A percentile compares a stretch with the other conserved stretches of the same genome.
phyloP scores from a whole-genome alignment of 2,888 invertebrate genomes.

The Allygus modestus region DNA sequence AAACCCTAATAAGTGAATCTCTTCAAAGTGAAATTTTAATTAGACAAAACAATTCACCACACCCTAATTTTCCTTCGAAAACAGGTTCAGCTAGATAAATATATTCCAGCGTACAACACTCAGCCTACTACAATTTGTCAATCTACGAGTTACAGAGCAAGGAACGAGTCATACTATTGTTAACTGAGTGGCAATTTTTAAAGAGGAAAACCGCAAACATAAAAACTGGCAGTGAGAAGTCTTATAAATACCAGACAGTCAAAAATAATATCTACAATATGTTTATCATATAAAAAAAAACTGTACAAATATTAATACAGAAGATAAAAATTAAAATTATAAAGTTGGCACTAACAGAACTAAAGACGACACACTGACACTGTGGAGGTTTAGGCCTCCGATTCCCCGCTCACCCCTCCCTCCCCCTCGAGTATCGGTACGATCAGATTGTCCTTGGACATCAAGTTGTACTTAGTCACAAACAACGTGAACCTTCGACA shows the following conservation, averaged over 20 bases:
- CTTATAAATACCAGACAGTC: neutral
- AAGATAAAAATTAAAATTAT: neutral
- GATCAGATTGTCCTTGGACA: conserved; percentile 99
- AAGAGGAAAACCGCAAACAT: neutral
- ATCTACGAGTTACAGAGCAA: no score
- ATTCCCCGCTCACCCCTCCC: conserved; percentile 77
- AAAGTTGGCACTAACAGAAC: conserved; percentile 47
- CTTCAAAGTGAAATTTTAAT: no score
- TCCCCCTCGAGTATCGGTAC: conserved; percentile 94
- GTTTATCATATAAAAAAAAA: neutral
- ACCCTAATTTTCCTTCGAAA: no score
- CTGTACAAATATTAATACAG: neutral
- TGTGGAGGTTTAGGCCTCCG: conserved; percentile 74
- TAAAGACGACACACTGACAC: conserved; percentile 5
- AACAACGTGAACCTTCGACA: conserved; percentile 98
- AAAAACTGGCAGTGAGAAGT: neutral
- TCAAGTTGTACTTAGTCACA: conserved; percentile 98
- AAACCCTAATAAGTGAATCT: no score
- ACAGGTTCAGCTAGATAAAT: no score
- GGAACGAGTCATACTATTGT: neutral
- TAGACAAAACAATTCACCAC: no score
- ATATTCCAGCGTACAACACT: no score
- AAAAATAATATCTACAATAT: neutral
- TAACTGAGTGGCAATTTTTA: neutral
- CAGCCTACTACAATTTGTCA: no score